Percentiles rank a stretch among this genome's conserved stretches.
Evolutionary conservation across 2,797 vertebrate genomes (phyloP).

Genomic region (Crocodylus rhombifer): DNA sequence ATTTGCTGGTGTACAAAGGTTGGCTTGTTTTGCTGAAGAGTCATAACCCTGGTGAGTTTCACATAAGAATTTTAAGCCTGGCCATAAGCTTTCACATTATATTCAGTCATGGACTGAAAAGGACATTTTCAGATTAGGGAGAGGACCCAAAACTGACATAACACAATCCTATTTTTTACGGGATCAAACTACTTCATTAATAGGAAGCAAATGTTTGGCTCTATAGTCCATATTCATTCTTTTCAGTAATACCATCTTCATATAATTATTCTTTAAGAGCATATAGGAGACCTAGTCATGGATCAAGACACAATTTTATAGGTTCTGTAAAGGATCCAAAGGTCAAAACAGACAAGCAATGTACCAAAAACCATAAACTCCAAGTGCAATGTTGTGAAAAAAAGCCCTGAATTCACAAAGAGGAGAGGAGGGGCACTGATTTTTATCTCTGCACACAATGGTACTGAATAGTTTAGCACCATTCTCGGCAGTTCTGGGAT

Average conservation of each 20-base stretch:
- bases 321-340: too few species aligned
- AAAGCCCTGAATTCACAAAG: too few species aligned
- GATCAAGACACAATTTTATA: too few species aligned
- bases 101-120: background rate
- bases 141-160: background rate
- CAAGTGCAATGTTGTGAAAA: too few species aligned
- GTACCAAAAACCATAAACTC: too few species aligned
- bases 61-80: background rate
- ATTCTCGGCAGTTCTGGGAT: too few species aligned
- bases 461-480: too few species aligned
- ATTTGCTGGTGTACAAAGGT: background rate
- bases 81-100: background rate
- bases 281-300: too few species aligned
- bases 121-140: background rate
- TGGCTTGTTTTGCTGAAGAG: background rate
- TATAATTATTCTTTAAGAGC: background rate
- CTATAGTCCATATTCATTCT: background rate
- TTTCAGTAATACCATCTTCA: background rate
- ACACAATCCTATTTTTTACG: background rate
- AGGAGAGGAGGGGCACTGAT: too few species aligned
- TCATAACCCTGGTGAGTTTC: background rate
- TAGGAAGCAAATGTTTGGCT: background rate
- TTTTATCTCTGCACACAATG: too few species aligned
- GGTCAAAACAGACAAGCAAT: too few species aligned
- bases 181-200: background rate